phyloP scores from a whole-genome alignment of 2,888 invertebrate genomes.

The Penaeus monodon region DNA sequence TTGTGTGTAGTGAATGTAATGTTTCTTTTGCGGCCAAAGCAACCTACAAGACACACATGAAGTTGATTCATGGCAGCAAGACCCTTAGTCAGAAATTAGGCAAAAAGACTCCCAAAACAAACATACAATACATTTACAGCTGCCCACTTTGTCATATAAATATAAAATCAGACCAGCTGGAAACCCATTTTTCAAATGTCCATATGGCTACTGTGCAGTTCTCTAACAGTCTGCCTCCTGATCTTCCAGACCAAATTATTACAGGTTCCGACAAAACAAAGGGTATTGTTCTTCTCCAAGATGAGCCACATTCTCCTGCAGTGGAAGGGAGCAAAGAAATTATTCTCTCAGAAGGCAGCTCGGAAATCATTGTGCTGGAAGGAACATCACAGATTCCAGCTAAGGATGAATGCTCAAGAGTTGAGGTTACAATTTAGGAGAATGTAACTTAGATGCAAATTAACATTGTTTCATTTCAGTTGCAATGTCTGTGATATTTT shows the following conservation, averaged over 20 bases:
- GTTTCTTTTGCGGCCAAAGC: slow-evolving; percentile 20
- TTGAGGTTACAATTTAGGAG: too few relatives aligned
- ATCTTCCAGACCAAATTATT: neutral
- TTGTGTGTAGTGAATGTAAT: slow-evolving; percentile 7
- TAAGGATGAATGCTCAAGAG: too few relatives aligned
- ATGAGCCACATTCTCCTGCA: neutral
- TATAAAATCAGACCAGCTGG: slow-evolving; percentile 1
- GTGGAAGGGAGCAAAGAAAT: slow-evolving; percentile 20
- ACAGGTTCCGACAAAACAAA: neutral
- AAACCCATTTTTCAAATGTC: neutral
- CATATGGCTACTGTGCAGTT: slow-evolving; percentile 8
- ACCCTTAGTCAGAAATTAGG: neutral
- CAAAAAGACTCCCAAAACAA: neutral
- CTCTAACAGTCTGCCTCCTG: neutral
- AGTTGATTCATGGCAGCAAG: neutral
- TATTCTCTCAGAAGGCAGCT: slow-evolving; percentile 19
- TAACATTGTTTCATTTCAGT: too few relatives aligned
- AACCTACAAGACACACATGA: slow-evolving; percentile 7
- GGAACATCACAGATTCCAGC: slow-evolving; percentile 2
- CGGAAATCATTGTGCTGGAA: slow-evolving; percentile 12
- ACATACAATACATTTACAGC: neutral
- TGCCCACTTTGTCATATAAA: slow-evolving; percentile 15
- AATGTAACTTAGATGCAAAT: too few relatives aligned
- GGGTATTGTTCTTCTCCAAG: neutral
- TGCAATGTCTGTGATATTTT: too few relatives aligned